Evolutionary conservation across 92 coral and sea anemone genomes (phyloP).

Genomic region (Hydrozoanthus gracilis): DNA sequence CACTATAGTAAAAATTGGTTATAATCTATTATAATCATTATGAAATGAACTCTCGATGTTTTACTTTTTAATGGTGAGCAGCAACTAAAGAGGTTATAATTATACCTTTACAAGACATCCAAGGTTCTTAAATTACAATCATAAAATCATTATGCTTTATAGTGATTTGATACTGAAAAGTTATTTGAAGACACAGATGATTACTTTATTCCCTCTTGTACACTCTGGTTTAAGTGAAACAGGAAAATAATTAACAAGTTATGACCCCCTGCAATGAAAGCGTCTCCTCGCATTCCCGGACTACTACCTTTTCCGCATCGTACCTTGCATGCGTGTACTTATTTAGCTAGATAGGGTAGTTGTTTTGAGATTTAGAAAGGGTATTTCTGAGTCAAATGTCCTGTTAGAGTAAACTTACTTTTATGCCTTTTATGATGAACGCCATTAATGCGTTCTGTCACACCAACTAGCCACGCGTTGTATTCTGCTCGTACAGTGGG

Average conservation of each 20-base stretch:
- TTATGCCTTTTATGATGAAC: constrained; percentile 40
- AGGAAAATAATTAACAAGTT: background rate
- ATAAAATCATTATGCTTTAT: too few relatives aligned
- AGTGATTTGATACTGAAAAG: too few relatives aligned
- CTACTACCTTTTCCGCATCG: background rate
- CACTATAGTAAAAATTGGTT: background rate
- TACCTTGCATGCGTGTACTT: constrained; percentile 16
- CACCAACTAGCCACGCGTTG: constrained; percentile 51
- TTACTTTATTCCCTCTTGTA: too few relatives aligned
- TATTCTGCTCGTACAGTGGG: constrained; percentile 48
- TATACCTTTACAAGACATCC: too few relatives aligned
- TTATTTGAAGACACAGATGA: too few relatives aligned
- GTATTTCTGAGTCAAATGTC: background rate
- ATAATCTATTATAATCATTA: background rate
- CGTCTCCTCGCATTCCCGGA: background rate
- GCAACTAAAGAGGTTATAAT: background rate
- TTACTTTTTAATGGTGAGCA: background rate
- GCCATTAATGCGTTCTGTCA: constrained; percentile 41
- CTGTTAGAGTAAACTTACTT: constrained; percentile 48
- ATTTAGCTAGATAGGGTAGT: background rate
- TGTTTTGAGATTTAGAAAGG: constrained; percentile 1
- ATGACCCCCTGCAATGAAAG: constrained; percentile 4
- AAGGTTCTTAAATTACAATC: too few relatives aligned
- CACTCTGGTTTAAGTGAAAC: background rate
- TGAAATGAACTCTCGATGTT: background rate